Percentiles rank a stretch among this genome's conserved stretches.
phyloP scores from a whole-genome alignment of 2,888 invertebrate species.

The Xestia ashworthii region DNA sequence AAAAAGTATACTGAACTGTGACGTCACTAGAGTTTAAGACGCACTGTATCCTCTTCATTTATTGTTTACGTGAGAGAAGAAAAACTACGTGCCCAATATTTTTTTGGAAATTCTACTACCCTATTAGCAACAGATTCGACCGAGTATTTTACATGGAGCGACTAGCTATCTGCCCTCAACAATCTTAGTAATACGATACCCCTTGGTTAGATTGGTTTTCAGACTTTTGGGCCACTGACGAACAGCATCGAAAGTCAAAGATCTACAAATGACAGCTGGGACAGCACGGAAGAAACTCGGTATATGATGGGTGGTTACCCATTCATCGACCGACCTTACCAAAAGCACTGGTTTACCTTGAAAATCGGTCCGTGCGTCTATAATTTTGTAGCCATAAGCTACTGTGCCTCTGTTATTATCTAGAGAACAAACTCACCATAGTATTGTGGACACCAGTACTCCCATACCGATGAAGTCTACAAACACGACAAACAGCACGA shows the following conservation, averaged over 20 bases:
- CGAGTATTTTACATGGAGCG: neutral
- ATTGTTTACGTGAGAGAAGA: too few relatives aligned
- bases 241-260: too few relatives aligned
- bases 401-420: neutral
- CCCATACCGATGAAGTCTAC: constrained; percentile 98
- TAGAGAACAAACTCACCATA: constrained; percentile 92
- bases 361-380: neutral
- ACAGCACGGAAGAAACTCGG: neutral
- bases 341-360: neutral
- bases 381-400: neutral
- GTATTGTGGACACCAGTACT: constrained; percentile 95
- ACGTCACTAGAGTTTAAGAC: too few relatives aligned
- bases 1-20: too few relatives aligned
- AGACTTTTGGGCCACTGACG: neutral
- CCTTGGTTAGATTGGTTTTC: neutral
- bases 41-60: too few relatives aligned
- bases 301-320: neutral
- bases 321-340: neutral
- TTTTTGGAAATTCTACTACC: too few relatives aligned
- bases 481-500: constrained; percentile 97
- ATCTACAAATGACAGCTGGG: neutral
- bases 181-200: neutral
- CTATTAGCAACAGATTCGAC: neutral
- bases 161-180: neutral
- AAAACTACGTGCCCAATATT: too few relatives aligned